Evolutionary conservation across 2,113 vertebrate species (phyloP), one percentile per base, ranked within the genome.

Genomic region (Chinchilla lanigera): DNA sequence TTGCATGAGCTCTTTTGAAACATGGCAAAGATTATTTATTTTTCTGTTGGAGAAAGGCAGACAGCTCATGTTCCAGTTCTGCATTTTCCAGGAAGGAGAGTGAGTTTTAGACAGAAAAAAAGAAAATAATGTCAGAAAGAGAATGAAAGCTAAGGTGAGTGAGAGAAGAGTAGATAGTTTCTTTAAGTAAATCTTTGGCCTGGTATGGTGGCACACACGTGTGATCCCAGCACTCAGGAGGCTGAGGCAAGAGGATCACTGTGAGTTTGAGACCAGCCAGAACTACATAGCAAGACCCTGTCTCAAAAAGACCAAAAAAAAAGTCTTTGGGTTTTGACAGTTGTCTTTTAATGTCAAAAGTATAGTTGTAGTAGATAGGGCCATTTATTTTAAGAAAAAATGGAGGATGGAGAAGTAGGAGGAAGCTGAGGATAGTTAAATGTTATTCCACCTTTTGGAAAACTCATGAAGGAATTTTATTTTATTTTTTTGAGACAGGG

Each of bases 21-120:
- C 69, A 71, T 44, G 67, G 50, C 33, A 93, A 75, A 87, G 38
- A 33, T 89, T 7, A 73, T 83, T 90, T 95, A 73, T 93, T 87
- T 94, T 56, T 94, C 35, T 89, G 9, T 89, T 93, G 20, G 56
- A 8, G 61, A 89, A 95, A 93, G 93, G 94, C 93, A 96, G 93
- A 90, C 38, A 96, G 95, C 89, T 90, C 69, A 94, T 93, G 38
- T 97, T 92, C 96, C 3, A 33, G 88, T 88, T 97, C 69, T 96
- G 93, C 81, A 67, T 97, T 97, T 96, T 97, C 84, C 71, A 90
- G 94, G 93, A 96, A 97, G 95, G 85, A 97, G 92, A 95, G 96
- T 97, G 41, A 71, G 95, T 96, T 97, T 95, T 91, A 95, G 97
- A 97, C 58, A 95, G 93, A 92, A 81, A 97, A 95, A 96, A 38